Conservation (phyloP, 2,888 invertebrate species). For the Tethea ocularis region DNA sequence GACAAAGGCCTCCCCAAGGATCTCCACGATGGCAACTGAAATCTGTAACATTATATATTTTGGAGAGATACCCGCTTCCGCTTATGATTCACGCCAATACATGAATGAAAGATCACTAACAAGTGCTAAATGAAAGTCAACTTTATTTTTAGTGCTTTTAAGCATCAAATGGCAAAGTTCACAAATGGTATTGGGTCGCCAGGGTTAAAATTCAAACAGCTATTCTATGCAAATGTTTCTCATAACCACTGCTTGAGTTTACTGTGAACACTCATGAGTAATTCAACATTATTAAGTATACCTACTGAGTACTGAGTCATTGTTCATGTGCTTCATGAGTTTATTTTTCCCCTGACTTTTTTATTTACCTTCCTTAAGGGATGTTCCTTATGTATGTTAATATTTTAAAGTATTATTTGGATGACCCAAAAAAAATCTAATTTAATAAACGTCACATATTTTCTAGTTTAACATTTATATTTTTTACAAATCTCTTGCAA, state of each 20-base stretch:
- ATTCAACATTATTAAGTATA: conserved; percentile 16
- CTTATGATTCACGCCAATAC: conserved; percentile 15
- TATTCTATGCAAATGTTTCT: conserved; percentile 66
- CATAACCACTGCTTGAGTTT: conserved; percentile 29
- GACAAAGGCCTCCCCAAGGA: too few relatives aligned
- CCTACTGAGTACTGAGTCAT: not conserved
- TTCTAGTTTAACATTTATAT: too few relatives aligned
- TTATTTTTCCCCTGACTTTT: too few relatives aligned
- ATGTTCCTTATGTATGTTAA: too few relatives aligned
- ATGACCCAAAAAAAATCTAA: too few relatives aligned
- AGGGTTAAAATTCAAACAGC: conserved; percentile 37
- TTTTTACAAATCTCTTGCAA: too few relatives aligned
- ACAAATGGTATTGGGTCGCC: conserved; percentile 24
- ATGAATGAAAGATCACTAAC: conserved; percentile 9
- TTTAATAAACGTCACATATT: too few relatives aligned
- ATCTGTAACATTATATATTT: too few relatives aligned
- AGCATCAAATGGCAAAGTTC: conserved; percentile 17
- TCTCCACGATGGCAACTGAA: too few relatives aligned
- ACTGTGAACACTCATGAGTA: conserved; percentile 28
- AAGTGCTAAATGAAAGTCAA: conserved; percentile 27
- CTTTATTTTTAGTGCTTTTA: conserved; percentile 21
- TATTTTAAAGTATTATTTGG: too few relatives aligned
- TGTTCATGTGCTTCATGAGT: not conserved
- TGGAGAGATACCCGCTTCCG: too few relatives aligned
- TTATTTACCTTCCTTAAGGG: too few relatives aligned